Conservation (phyloP, 2,113 vertebrate genomes). For the Onychostruthus taczanowskii region DNA sequence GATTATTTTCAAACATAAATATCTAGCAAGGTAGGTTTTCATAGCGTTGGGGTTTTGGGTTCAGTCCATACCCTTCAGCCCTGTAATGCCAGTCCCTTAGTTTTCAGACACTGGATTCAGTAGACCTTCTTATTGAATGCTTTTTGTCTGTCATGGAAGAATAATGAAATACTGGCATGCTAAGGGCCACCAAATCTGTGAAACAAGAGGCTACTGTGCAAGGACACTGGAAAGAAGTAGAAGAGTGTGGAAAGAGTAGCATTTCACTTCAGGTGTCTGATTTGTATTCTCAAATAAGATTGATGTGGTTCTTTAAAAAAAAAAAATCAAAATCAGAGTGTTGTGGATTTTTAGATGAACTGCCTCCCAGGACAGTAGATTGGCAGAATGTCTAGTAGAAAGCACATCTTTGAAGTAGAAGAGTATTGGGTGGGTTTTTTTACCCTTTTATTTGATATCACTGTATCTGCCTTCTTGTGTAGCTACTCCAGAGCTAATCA, state of each 20-base stretch:
- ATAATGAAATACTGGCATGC: background rate
- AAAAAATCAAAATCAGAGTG: background rate
- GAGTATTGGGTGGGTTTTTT: background rate
- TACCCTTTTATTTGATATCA: background rate
- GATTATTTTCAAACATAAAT: background rate
- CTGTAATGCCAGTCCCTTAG: background rate
- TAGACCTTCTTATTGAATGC: background rate
- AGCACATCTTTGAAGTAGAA: background rate
- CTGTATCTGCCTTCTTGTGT: background rate
- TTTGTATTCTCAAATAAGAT: background rate
- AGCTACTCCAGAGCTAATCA: background rate
- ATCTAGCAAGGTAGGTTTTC: background rate
- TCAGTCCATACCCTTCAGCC: background rate
- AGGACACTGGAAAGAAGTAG: background rate
- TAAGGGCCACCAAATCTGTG: background rate
- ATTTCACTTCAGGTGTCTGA: background rate
- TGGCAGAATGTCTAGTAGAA: background rate
- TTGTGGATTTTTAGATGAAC: background rate
- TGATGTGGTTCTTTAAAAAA: background rate
- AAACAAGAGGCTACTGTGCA: background rate
- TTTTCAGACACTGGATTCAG: background rate
- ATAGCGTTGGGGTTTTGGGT: background rate
- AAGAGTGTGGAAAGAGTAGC: background rate
- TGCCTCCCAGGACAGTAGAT: background rate
- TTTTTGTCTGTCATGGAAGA: background rate